Evolutionary conservation across 2,113 vertebrate species (phyloP).

Genomic region (Cryptotis parvus): DNA sequence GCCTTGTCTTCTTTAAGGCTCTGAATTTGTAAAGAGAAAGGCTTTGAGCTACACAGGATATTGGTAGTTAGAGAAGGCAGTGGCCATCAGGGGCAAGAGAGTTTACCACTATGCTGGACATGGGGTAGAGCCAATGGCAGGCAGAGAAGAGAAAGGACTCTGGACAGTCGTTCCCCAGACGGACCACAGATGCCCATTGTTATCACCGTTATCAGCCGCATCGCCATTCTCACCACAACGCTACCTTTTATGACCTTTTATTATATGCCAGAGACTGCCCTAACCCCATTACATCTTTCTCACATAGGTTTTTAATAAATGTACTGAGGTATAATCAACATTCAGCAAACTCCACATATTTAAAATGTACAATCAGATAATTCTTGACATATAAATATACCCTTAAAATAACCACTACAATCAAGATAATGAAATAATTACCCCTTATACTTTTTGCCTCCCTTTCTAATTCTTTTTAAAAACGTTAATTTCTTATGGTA

Average conservation of each 20-base stretch:
- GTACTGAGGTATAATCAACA: background rate
- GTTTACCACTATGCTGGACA: background rate
- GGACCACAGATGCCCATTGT: too few species aligned
- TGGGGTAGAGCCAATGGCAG: background rate
- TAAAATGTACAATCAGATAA: background rate
- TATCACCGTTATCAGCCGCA: background rate
- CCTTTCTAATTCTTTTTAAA: background rate
- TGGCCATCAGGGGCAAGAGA: background rate
- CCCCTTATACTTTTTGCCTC: background rate
- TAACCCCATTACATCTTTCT: background rate
- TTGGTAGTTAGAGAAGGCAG: background rate
- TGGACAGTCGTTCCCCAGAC: too few species aligned
- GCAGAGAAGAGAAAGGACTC: background rate
- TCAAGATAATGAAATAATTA: background rate
- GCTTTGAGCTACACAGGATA: background rate
- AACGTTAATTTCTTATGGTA: background rate
- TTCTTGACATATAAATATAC: background rate
- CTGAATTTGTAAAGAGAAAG: background rate
- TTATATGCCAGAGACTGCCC: background rate
- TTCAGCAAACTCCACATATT: background rate
- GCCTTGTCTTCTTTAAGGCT: background rate
- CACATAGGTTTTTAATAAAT: background rate
- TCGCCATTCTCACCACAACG: background rate
- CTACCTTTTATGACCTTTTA: background rate
- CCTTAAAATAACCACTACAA: background rate